Evolutionary conservation across 2,888 invertebrate species (phyloP).

Genomic region (Microdon myrmicae): DNA sequence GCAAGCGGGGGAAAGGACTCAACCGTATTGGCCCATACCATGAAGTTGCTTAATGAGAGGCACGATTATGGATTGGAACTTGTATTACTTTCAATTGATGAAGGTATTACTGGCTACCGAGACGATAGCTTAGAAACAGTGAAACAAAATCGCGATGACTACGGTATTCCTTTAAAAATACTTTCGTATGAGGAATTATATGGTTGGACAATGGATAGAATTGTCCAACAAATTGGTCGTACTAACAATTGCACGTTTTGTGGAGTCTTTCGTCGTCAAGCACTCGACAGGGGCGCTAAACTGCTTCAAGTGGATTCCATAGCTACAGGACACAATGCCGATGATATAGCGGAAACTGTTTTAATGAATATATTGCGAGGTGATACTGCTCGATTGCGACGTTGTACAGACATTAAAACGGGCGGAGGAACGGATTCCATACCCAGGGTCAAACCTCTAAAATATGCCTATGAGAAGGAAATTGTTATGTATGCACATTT

Average conservation of each 20-base stretch:
- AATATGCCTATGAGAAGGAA: slow-evolving; percentile 98
- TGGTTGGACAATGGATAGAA: slow-evolving; percentile 99
- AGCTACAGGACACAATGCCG: slow-evolving; percentile 96
- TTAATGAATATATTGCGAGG: slow-evolving; percentile 97
- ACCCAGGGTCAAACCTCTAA: slow-evolving; percentile 93
- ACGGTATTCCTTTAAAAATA: slow-evolving; percentile 92
- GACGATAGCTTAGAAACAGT: slow-evolving; percentile 98
- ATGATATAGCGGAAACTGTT: slow-evolving; percentile 98
- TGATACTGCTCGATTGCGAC: slow-evolving; percentile 90
- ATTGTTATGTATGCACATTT: slow-evolving; percentile 99
- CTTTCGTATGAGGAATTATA: slow-evolving; percentile 97
- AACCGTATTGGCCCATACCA: slow-evolving; percentile 93
- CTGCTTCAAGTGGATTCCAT: slow-evolving; percentile 89
- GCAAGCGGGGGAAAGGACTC: slow-evolving; percentile 97
- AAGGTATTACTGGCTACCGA: slow-evolving; percentile 95
- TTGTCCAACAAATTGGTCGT: slow-evolving; percentile 84
- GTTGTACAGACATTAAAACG: slow-evolving; percentile 92
- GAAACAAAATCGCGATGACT: slow-evolving; percentile 92
- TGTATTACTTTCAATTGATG: slow-evolving; percentile 94
- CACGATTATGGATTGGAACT: slow-evolving; percentile 91
- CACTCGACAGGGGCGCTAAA: slow-evolving; percentile 93
- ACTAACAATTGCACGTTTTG: slow-evolving; percentile 98
- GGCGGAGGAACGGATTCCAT: slow-evolving; percentile 80
- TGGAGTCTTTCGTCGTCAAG: slow-evolving; percentile 95
- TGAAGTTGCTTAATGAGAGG: slow-evolving; percentile 90